Base-by-base conservation (phyloP, 2,797 vertebrate genomes). In the Sandelia bainsii region DNA sequence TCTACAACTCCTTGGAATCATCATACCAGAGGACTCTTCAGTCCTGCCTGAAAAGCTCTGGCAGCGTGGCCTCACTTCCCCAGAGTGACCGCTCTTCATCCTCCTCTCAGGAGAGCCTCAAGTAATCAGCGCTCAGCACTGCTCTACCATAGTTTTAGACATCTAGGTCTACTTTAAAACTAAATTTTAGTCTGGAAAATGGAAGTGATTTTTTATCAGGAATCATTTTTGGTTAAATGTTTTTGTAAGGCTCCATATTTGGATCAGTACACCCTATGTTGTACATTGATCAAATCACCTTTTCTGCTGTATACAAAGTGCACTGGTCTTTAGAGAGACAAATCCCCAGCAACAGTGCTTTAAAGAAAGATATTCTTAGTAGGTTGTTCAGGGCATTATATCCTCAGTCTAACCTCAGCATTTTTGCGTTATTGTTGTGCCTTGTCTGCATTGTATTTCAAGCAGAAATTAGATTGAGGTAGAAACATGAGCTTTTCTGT, bases 61-160 rank as follows among this genome's bases (percentile, higher is more conserved):
- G 97, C 82, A 99, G 98, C 7, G 94, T 96, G 72, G 96, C 97
- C 16, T 99, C 98, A 19, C 97, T 99, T 69, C 98, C 97, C 34
- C 97, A 98, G 80, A 98, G 97, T 59, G 98, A 99, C 90, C 95
- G 97, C 65, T 99, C 97, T n/a, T 99, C 98, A 8, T 99, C 98
- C 27, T 98, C 97, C 72, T 99, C 98, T 44, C 98, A 99, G 80
- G 98, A 99, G 91, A 99, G 98, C 87, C 96, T 99, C 79, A 99
- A 99, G 98, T 99, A 96, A 96, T 91, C 23, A 75, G 20, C 12
- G 0, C 23, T 69, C 40, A 29, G 4, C 53, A 12, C 59, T 34
- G 7, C 11, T 46, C 60, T 22, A 53, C 23, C 11, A 6, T 37
- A 10, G 23, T 48, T 63, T 72, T 50, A 59, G 39, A 51, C 42